Evolutionary conservation across 2,888 invertebrate species (phyloP), one percentile per base, ranked within the genome.

Genomic region (Rotaria magnacalcarata): DNA sequence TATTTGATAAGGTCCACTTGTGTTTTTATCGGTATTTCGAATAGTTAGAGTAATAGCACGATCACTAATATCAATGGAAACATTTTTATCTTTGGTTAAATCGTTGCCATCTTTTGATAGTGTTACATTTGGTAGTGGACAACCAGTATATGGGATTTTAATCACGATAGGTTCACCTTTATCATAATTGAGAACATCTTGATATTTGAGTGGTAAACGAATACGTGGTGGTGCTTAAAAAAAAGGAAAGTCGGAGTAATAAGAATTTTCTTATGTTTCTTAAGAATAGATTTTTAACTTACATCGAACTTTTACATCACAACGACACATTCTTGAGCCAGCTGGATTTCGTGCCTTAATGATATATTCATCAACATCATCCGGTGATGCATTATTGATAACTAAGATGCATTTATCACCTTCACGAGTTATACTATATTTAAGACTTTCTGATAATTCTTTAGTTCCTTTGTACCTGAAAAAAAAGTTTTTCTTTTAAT

Each of bases 111-210:
- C 97, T 87, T 96, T 93, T 87, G 95, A 94, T 98, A 98, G 99
- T 52, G 94, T 94, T 89, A 97, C 95, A 90, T 94, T 95, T 54
- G 98, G 98, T 90, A 95, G 95, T 0, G 99, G 98, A 92, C 95
- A 95, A 8, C 98, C 98, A 89, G 97, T 97, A 93, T 98, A 99
- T 50, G 99, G 98, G 89, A 99, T 96, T 92, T 98, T 98, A 89
- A 99, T 94, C 24, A 95, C 94, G 5, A 98, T 95, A 90, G 96
- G 97, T 91, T 97, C 97, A 86, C 97, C 97, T 92, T 97, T 97
- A 92, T 98, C 98, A 92, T 97, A 98, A 93, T 95, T 97, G 8
- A 97, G 96, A 0, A 95, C 95, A 89, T 96, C 97, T 85, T 96
- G 94, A 94, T 99, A 99, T 88, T 98, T 93, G 47, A 97, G 97